A percentile compares a stretch with the other conserved stretches of the same genome.
Evolutionary conservation across 2,888 invertebrate genomes (phyloP).

Genomic region (Caenorhabditis afra): DNA sequence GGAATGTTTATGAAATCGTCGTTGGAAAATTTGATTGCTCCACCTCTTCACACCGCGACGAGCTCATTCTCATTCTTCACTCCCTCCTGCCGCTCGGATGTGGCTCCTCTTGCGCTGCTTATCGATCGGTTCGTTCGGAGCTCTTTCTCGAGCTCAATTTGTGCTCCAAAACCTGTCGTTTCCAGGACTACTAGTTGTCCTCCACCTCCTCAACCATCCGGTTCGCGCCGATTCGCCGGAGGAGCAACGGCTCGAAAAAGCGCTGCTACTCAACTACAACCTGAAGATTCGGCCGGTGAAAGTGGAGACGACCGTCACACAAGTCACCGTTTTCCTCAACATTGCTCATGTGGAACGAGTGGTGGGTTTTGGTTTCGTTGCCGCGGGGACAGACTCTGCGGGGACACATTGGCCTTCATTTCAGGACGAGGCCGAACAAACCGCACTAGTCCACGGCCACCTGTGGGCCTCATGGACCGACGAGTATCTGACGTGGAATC

Average conservation of each 20-base stretch:
- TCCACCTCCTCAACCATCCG: neutral
- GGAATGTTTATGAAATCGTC: too few relatives aligned
- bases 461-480: constrained; percentile 77
- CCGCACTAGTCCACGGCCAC: constrained; percentile 77
- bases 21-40: too few relatives aligned
- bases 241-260: constrained; percentile 5
- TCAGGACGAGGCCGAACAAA: constrained; percentile 79
- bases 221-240: neutral
- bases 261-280: constrained; percentile 19
- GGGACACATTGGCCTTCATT: neutral
- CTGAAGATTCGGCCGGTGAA: constrained; percentile 74
- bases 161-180: too few relatives aligned
- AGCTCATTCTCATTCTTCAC: too few relatives aligned
- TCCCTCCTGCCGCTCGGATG: too few relatives aligned
- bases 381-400: too few relatives aligned
- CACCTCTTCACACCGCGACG: too few relatives aligned
- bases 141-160: too few relatives aligned
- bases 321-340: constrained; percentile 72
- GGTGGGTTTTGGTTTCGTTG: constrained; percentile 68
- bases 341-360: constrained; percentile 79
- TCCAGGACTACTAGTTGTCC: neutral
- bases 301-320: constrained; percentile 69
- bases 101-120: neutral
- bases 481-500: constrained; percentile 78
- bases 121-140: neutral